Evolutionary conservation across 2,888 invertebrate species (phyloP).

Genomic region (Gastracanthus pulcherrimus): DNA sequence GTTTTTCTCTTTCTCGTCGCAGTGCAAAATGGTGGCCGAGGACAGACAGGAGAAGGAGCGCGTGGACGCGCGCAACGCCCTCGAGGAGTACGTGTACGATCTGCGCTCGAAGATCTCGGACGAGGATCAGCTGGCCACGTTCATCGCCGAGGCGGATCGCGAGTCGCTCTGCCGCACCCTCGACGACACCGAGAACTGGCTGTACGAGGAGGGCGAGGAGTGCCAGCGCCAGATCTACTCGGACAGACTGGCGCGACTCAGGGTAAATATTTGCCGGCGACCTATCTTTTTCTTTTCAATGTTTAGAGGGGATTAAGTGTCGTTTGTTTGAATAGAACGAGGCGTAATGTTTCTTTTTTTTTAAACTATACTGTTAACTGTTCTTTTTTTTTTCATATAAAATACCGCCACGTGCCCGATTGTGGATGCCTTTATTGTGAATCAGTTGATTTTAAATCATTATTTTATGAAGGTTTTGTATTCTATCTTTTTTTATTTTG

Average conservation of each 20-base stretch:
- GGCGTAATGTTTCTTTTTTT: background rate
- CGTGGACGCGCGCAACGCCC: conserved; percentile 95
- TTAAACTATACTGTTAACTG: too few species aligned
- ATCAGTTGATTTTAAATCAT: background rate
- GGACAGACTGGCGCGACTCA: conserved; percentile 69
- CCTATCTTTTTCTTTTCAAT: background rate
- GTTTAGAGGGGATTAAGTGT: background rate
- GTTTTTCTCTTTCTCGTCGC: conserved; percentile 11
- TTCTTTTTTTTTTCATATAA: too few species aligned
- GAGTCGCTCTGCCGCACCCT: conserved; percentile 83
- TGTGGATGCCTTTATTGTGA: too few species aligned
- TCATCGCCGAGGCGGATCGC: conserved; percentile 86
- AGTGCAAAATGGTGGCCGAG: conserved; percentile 89
- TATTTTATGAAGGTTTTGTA: background rate
- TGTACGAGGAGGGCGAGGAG: conserved; percentile 98
- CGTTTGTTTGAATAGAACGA: background rate
- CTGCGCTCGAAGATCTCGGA: conserved; percentile 92
- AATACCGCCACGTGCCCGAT: too few species aligned
- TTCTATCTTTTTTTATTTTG: too few species aligned
- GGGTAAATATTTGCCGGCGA: conserved; percentile 66
- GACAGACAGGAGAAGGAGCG: conserved; percentile 97
- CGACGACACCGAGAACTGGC: conserved; percentile 95
- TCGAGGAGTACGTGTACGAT: conserved; percentile 99
- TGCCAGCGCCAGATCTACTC: conserved; percentile 87
- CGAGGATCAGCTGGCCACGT: conserved; percentile 87